phyloP scores from a whole-genome alignment of 2,797 vertebrate species.

The Hephaestus fuliginosus region DNA sequence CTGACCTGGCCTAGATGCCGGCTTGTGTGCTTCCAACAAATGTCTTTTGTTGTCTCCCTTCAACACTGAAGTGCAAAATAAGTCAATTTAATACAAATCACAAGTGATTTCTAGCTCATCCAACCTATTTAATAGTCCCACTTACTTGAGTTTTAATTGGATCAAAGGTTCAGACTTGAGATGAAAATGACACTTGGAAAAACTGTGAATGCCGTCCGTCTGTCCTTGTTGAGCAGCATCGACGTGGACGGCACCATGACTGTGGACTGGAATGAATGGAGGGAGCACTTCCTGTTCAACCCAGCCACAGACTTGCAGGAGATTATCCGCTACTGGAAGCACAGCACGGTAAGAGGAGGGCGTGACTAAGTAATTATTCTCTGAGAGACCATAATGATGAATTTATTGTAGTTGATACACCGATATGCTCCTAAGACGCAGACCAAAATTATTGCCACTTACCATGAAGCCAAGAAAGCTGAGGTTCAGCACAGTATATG shows the following conservation, averaged over 20 bases:
- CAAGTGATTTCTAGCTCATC: background rate
- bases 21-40: background rate
- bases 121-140: too few relatives aligned
- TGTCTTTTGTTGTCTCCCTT: background rate
- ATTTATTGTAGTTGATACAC: background rate
- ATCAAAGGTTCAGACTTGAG: background rate
- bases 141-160: background rate
- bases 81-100: background rate
- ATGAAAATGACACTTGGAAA: background rate
- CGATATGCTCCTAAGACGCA: background rate
- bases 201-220: background rate
- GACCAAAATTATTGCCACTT: background rate
- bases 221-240: slow-evolving; percentile 84
- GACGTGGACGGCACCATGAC: slow-evolving; percentile 95
- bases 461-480: too few relatives aligned
- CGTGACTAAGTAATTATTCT: background rate
- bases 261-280: slow-evolving; percentile 96
- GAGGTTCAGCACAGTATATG: too few relatives aligned
- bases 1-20: too few relatives aligned
- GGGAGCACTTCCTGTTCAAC: slow-evolving; percentile 94
- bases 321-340: slow-evolving; percentile 94
- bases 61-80: background rate
- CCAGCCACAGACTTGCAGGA: slow-evolving; percentile 92
- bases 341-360: slow-evolving; percentile 87
- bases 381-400: background rate